Evolutionary conservation across 2,797 vertebrate genomes (phyloP).

Genomic region (Tachyglossus aculeatus): DNA sequence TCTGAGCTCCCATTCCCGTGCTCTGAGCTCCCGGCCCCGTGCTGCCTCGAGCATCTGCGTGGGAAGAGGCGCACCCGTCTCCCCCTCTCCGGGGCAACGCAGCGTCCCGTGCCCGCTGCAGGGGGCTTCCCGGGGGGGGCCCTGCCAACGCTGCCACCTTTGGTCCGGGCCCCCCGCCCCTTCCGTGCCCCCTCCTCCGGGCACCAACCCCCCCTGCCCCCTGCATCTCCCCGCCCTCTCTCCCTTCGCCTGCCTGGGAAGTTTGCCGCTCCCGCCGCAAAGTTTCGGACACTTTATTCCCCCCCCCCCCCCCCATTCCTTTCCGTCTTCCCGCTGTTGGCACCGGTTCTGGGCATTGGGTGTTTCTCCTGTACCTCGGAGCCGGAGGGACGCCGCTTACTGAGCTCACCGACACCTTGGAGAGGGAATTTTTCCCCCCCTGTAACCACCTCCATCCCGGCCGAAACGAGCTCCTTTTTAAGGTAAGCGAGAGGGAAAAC

Average conservation of each 20-base stretch:
- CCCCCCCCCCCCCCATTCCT: background rate
- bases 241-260: background rate
- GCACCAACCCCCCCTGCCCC: no score
- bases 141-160: background rate
- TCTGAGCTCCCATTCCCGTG: no score
- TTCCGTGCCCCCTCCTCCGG: background rate
- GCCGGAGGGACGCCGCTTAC: background rate
- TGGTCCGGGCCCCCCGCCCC: background rate
- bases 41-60: background rate
- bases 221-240: background rate
- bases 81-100: background rate
- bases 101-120: no score
- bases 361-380: background rate
- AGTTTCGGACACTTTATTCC: no score
- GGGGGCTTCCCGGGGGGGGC: no score
- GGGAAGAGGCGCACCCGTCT: background rate
- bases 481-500: constrained; percentile 31
- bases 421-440: background rate
- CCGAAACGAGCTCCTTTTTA: background rate
- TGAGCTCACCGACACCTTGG: background rate
- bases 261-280: background rate
- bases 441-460: background rate
- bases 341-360: background rate
- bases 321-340: background rate
- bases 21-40: background rate